phyloP scores from a whole-genome alignment of 2,113 vertebrate genomes.

The Syrmaticus mikado region DNA sequence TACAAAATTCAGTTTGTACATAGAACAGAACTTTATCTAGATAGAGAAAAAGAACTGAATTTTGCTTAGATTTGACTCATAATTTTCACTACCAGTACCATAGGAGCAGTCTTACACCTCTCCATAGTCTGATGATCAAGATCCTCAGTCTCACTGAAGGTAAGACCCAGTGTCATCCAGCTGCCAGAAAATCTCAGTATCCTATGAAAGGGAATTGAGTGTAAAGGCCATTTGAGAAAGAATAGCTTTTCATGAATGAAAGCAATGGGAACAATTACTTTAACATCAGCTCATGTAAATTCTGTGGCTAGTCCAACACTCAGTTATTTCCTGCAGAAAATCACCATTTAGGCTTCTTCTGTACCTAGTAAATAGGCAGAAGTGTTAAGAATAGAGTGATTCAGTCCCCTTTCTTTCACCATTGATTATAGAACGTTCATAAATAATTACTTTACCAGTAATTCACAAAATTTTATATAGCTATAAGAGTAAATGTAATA shows the following conservation, averaged over 20 bases:
- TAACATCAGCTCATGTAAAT: not conserved
- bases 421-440: not conserved
- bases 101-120: not conserved
- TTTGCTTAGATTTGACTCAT: not conserved
- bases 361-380: not conserved
- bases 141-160: not conserved
- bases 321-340: not conserved
- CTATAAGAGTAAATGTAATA: not conserved
- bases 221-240: not conserved
- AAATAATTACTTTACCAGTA: not conserved
- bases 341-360: not conserved
- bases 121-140: not conserved
- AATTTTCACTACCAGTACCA: not conserved
- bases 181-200: not conserved
- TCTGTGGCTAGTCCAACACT: fast-evolving
- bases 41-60: not conserved
- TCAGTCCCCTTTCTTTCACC: not conserved
- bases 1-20: not conserved
- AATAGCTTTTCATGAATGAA: not conserved
- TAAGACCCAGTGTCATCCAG: not conserved
- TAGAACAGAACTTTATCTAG: not conserved
- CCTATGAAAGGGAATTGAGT: not conserved
- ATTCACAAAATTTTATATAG: not conserved
- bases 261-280: not conserved
- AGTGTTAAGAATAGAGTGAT: not conserved